Evolutionary conservation across 2,113 vertebrate species (phyloP), one percentile per base, ranked within the genome.

Genomic region (Camelus bactrianus): DNA sequence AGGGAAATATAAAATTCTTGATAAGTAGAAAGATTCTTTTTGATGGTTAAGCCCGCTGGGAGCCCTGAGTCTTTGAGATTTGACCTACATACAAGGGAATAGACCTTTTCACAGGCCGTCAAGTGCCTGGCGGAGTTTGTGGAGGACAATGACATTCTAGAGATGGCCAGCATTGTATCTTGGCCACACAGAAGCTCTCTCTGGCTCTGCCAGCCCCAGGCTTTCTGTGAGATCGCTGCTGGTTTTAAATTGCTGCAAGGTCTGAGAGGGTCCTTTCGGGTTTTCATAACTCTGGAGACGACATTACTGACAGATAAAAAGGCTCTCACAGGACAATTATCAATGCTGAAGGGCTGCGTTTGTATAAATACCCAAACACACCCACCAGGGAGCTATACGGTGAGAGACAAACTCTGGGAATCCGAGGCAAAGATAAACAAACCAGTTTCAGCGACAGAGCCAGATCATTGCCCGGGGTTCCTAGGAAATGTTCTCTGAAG

Each of bases 41-140:
- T 91, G 89, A 89, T 93, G 89, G 79, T 85, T 12, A 88, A 94
- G 92, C 60, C 88, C 93, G 65, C 72, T 81, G 42, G 81, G 72
- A 96, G 54, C n/a, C 56, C 76, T 54, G 89, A 93, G 93, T 77
- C 87, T 50, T 65, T 32, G 70, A 64, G 86, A 92, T 81, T 50
- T 94, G 64, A 82, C 58, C 79, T 79, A 54, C 54, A 60, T 46
- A 65, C 11, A 79, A 67, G 65, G 64, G 80, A 86, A 48, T 6
- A 20, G 72, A 24, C 19, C 13, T 84, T 62, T 82, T 73, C 62
- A 69, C 50, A 62, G 56, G 77, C 79, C 60, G 2, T 20, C 11
- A 65, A 79, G 22, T 52, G 65, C 54, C 62, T 32, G 70, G 54
- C 2, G 10, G 65, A 75, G 70, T 32, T 4, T 30, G 56, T 6